phyloP scores from a whole-genome alignment of 2,888 invertebrate genomes.

The Taphrorychus bicolor region DNA sequence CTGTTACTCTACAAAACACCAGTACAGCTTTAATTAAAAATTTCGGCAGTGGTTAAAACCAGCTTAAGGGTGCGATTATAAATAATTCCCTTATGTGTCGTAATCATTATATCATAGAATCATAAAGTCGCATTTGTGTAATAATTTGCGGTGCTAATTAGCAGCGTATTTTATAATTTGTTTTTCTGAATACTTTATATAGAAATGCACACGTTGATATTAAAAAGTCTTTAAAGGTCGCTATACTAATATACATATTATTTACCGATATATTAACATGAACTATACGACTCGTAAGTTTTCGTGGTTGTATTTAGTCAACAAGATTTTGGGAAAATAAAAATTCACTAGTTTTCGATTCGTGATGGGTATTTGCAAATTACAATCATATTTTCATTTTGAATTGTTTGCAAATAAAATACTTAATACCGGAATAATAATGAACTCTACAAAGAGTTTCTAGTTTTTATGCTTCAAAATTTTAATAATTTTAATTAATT shows the following conservation, averaged over 20 bases:
- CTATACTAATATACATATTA: constrained; percentile 2
- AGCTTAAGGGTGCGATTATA: constrained; percentile 5
- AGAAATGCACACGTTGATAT: constrained; percentile 51
- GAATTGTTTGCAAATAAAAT: no score
- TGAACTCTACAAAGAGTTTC: no score
- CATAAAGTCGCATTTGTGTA: constrained; percentile 36
- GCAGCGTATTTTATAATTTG: constrained; percentile 46
- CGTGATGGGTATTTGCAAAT: no score
- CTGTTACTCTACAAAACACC: no score
- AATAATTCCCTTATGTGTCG: constrained; percentile 2
- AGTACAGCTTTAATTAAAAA: no score
- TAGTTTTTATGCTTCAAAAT: no score
- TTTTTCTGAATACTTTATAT: constrained; percentile 52
- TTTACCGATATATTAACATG: neutral
- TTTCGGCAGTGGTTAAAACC: neutral
- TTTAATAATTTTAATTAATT: no score
- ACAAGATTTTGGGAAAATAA: no score
- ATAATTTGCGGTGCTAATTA: constrained; percentile 46
- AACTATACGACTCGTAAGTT: neutral
- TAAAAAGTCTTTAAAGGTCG: constrained; percentile 48
- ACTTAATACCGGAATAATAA: no score
- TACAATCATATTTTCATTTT: no score
- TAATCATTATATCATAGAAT: constrained; percentile 20
- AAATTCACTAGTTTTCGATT: no score
- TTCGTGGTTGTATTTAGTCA: neutral